These are phyloP conservation scores for Leptothorax acervorum DNA, from an alignment of 2,888 invertebrate genomes.

Conservation along the genomic window DNA sequence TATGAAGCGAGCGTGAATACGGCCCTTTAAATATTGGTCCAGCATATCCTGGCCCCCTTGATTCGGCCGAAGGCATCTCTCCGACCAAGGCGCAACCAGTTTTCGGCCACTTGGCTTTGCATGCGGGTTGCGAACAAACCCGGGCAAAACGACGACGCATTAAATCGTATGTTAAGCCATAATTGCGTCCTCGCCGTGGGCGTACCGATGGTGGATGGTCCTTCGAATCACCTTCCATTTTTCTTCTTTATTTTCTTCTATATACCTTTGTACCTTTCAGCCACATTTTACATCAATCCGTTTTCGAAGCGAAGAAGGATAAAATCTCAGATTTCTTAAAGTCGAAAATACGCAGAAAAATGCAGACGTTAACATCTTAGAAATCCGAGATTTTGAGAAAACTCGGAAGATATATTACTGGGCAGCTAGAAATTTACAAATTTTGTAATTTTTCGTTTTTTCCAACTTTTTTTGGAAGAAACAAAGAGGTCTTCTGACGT, in stretches of 20 bases:
- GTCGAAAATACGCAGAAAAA: background rate
- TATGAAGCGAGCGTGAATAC: constrained; percentile 17
- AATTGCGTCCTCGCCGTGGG: constrained; percentile 58
- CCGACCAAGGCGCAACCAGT: constrained; percentile 23
- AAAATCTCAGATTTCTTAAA: background rate
- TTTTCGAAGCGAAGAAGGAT: background rate
- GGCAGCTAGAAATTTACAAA: background rate
- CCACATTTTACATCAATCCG: constrained; percentile 13
- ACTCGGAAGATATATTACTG: background rate
- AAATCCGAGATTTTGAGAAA: background rate
- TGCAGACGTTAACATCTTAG: background rate
- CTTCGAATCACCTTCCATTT: constrained; percentile 19
- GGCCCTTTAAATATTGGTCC: constrained; percentile 67
- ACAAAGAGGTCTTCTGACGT: background rate
- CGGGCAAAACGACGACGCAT: constrained; percentile 48
- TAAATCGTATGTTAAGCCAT: constrained; percentile 61
- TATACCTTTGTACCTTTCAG: constrained; percentile 2
- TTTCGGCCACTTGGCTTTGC: constrained; percentile 44
- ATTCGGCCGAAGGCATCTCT: constrained; percentile 26
- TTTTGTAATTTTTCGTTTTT: background rate
- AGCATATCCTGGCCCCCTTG: constrained; percentile 35
- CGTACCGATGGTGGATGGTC: constrained; percentile 4
- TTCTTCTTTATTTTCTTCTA: background rate
- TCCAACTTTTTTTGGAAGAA: background rate
- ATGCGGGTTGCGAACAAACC: constrained; percentile 60